Evolutionary conservation across 2,888 invertebrate species (phyloP).

Genomic region (Cryptus viduatorius): DNA sequence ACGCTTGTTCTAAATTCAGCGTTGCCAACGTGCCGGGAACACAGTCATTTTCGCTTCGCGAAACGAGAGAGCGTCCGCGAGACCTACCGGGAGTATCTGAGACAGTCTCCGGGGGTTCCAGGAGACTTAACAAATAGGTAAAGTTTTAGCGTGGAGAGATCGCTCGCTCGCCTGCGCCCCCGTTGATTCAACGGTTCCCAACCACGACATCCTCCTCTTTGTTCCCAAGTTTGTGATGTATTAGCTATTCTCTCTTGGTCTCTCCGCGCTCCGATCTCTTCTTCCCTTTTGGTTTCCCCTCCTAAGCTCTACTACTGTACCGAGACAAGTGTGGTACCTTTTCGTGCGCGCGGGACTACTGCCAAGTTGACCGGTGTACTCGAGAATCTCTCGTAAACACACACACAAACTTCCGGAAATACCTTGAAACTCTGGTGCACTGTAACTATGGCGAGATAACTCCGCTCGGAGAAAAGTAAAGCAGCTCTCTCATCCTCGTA

Average conservation of each 20-base stretch:
- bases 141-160: conserved; percentile 79
- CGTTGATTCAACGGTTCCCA: conserved; percentile 79
- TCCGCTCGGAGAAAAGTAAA: conserved; percentile 53
- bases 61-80: conserved; percentile 67
- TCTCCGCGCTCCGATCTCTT: conserved; percentile 59
- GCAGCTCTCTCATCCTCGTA: conserved; percentile 8
- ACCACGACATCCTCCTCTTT: conserved; percentile 84
- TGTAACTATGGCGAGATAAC: conserved; percentile 58
- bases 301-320: conserved; percentile 33
- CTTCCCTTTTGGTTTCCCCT: conserved; percentile 55
- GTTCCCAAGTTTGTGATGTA: conserved; percentile 85
- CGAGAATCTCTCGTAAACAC: conserved; percentile 51
- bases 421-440: conserved; percentile 59
- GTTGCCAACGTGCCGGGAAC: neutral
- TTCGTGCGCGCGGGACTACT: conserved; percentile 43
- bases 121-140: conserved; percentile 85
- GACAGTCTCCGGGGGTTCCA: conserved; percentile 79
- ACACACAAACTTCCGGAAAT: conserved; percentile 65
- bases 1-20: conserved; percentile 7
- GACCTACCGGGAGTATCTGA: conserved; percentile 77
- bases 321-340: conserved; percentile 59
- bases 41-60: conserved; percentile 14
- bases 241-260: conserved; percentile 79
- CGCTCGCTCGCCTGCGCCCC: conserved; percentile 49
- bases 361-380: conserved; percentile 63